Base-by-base conservation (phyloP, 2,797 vertebrate genomes). In the Scyliorhinus canicula region DNA sequence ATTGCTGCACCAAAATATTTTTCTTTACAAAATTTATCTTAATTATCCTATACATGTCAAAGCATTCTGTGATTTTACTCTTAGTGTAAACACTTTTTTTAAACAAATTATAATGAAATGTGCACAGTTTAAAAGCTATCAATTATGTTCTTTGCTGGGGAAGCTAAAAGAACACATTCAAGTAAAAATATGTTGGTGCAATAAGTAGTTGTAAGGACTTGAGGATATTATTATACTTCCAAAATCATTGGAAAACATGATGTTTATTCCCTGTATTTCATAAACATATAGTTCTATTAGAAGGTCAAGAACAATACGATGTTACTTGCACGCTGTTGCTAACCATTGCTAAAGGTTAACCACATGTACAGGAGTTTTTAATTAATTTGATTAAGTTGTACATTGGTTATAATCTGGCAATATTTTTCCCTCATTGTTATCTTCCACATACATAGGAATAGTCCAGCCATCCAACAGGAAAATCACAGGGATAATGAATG, bases 371-470 rank as follows among this genome's bases (percentile, higher is more conserved):
- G 9, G 60, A 65, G 8, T 28, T 91, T 44, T 44, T 40, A 91
- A 91, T 63, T 91, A n/a, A 65, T 65, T 91, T 65, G 57, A 65
- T 65, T 63, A 91, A 91, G 24, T 60, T 91, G 88, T 91, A 65
- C 88, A 91, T 91, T 65, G 88, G 88, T 91, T 65, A 21, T 91
- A 91, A 91, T 65, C 88, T 65, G n/a, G 88, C 88, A 91, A 91
- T 65, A 91, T 91, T 65, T 91, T 65, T 65, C n/a, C 88, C n/a
- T 88, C 55, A 19, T 60, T 44, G 60, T 91, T 91, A 91, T 91
- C 57, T 91, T 91, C 88, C 88, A 91, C 88, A 44, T 91, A 44
- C 88, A 63, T 26, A 65, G 40, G n/a, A 40, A 65, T 91, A 44
- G 88, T n/a, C 88, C 21, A 63, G 88, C 65, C 88, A 91, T 91